Base-by-base conservation (phyloP, 1,140 invertebrate species). In the Drosophila sturtevanti region DNA sequence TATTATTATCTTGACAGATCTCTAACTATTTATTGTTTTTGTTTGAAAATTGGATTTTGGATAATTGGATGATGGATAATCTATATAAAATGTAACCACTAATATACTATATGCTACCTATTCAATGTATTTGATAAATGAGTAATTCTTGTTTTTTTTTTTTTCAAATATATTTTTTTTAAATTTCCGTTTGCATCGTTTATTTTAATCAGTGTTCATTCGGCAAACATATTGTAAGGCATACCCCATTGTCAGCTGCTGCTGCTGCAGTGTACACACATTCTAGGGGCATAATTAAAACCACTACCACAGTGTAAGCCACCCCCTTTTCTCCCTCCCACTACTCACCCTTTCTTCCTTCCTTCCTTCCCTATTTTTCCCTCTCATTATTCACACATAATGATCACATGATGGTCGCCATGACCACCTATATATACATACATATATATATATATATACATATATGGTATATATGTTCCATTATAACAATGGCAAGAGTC, bases 101-200 rank as follows among this genome's bases (percentile, higher is more conserved):
- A 31, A 14, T 11, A 9, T 14, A 18, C 10, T 21, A 21, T 35
- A 12, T n/a, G 16, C 31, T n/a, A 18, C 4, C 31, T 56, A 12
- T 24, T 54, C 51, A 6, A 7, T 58, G 54, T 14, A 4, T 14
- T 11, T 18, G 27, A 9, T 27, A 18, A 18, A 34, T 18, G 27
- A 18, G 27, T 70, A 72, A 31, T 31, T 31, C 27, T 31, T 72
- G 72, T 72, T 72, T 66, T 48, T 51, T 21, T 72, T 72, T 72
- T 72, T 66, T 48, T 51, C 27, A 62, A 72, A 72, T 72, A n/a
- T n/a, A n/a, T 72, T 72, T 72, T 72, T 66, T 48, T 51, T 21
- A 62, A 72, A 72, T 72, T 72, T 35, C 71, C 72, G 61, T 75
- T 56, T 72, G 72, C 73, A 64, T 77, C 73, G 77, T 77, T 77